Evolutionary conservation across 2,113 vertebrate genomes (phyloP).

Genomic region (Malurus elegans): DNA sequence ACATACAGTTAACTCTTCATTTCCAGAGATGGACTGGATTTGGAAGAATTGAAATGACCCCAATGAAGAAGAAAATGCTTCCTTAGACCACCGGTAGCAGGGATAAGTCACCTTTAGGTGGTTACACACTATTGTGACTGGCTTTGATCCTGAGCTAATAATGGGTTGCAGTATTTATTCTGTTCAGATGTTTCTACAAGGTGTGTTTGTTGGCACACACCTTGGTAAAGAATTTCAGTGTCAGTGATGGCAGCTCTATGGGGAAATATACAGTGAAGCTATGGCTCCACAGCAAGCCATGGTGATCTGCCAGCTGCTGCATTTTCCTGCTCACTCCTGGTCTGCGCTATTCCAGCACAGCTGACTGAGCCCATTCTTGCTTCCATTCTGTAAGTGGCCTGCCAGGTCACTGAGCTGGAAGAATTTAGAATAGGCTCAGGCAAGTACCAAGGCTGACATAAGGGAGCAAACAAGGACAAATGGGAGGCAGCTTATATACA

Average conservation of each 20-base stretch:
- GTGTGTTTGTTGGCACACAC: not conserved
- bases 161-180: not conserved
- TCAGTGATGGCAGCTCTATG: not conserved
- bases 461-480: not conserved
- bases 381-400: not conserved
- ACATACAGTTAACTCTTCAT: not conserved
- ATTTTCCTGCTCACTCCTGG: not conserved
- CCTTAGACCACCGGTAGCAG: rapidly evolving
- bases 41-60: not conserved
- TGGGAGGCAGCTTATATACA: rapidly evolving
- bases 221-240: not conserved
- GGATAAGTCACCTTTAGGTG: not conserved
- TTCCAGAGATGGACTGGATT: not conserved
- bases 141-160: not conserved
- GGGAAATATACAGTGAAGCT: not conserved
- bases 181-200: not conserved
- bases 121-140: not conserved
- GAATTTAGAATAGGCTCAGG: not conserved
- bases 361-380: not conserved
- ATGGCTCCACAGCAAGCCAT: not conserved
- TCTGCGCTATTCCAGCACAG: not conserved
- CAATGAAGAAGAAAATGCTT: not conserved
- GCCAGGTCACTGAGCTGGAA: not conserved
- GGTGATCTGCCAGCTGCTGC: not conserved
- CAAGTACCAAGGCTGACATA: not conserved